Conservation (phyloP, 2,797 vertebrate species). For the Orestias chungarensis region DNA sequence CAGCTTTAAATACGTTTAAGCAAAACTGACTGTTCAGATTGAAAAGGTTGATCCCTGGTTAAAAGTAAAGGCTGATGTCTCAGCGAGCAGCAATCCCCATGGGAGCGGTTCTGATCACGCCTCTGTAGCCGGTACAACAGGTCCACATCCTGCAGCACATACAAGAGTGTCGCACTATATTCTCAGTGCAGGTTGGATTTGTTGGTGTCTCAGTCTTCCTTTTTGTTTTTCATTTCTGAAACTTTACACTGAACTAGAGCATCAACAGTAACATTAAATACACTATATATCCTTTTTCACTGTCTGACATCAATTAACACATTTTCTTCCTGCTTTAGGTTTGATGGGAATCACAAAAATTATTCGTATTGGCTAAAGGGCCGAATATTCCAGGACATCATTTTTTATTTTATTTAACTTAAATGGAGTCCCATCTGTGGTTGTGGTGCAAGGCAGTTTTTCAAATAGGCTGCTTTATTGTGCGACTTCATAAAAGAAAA, state of each 20-base stretch:
- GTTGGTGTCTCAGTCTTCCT: constrained; percentile 13
- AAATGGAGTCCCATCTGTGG: neutral
- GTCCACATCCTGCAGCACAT: constrained; percentile 48
- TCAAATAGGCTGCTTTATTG: neutral
- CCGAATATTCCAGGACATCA: neutral
- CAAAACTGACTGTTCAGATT: neutral
- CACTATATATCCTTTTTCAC: neutral
- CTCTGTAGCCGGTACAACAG: constrained; percentile 56
- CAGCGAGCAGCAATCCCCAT: constrained; percentile 47
- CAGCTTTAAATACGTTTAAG: neutral
- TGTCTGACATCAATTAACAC: neutral
- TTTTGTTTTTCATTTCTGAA: neutral
- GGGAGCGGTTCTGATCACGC: constrained; percentile 53
- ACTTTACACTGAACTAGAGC: neutral
- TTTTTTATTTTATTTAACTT: neutral
- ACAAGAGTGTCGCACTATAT: constrained; percentile 35
- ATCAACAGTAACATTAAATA: neutral
- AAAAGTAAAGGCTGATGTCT: constrained; percentile 12
- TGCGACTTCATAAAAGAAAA: neutral
- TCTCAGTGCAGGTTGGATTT: constrained; percentile 2
- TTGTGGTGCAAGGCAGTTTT: neutral
- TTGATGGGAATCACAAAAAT: neutral
- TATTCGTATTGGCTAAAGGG: neutral
- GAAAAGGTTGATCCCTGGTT: neutral
- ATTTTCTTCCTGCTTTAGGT: neutral